phyloP scores from a whole-genome alignment of 2,888 invertebrate genomes.

The Tribolium freemani region DNA sequence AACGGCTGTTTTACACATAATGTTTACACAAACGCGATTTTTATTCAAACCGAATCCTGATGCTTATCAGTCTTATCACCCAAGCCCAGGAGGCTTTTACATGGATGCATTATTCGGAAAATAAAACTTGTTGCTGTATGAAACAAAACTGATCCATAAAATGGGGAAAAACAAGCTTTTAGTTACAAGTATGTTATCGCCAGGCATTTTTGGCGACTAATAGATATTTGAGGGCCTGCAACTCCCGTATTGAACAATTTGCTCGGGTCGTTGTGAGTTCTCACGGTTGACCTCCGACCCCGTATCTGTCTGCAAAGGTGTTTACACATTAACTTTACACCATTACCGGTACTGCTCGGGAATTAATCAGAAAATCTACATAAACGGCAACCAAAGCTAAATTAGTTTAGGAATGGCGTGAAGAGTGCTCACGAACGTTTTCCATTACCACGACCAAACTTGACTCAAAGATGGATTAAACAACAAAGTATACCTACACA shows the following conservation, averaged over 20 bases:
- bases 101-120: too few species aligned
- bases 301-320: slow-evolving; percentile 60
- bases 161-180: too few species aligned
- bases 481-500: neutral
- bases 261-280: slow-evolving; percentile 60
- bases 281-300: slow-evolving; percentile 61
- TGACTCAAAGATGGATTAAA: slow-evolving; percentile 20
- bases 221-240: slow-evolving; percentile 36
- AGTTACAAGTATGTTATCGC: too few species aligned
- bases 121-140: too few species aligned
- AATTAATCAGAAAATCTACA: slow-evolving; percentile 59
- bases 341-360: slow-evolving; percentile 51
- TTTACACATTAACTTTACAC: slow-evolving; percentile 63
- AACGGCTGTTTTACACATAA: slow-evolving; percentile 30
- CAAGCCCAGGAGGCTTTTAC: too few species aligned
- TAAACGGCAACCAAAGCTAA: slow-evolving; percentile 44
- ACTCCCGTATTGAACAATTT: slow-evolving; percentile 63
- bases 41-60: neutral
- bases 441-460: slow-evolving; percentile 40
- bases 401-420: slow-evolving; percentile 42
- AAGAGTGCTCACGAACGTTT: slow-evolving; percentile 27
- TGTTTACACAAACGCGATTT: slow-evolving; percentile 6
- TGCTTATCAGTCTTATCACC: neutral
- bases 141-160: too few species aligned
- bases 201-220: neutral